These are phyloP conservation scores for Virgularia gustaviana DNA, from an alignment of 92 coral and sea anemone species.

Conservation along the genomic window DNA sequence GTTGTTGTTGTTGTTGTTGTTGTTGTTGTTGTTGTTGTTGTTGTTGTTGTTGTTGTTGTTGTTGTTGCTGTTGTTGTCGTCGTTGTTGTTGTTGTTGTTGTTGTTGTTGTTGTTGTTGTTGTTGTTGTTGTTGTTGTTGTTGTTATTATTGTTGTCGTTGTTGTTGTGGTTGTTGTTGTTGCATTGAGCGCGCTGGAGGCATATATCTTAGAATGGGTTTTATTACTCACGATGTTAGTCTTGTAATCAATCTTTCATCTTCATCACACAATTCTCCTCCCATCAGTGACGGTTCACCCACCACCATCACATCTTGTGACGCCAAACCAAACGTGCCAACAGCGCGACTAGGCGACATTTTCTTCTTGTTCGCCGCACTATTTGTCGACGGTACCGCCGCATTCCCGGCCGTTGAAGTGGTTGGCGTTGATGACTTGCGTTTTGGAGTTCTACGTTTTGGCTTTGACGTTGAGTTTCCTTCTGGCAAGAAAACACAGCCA, in stretches of 20 bases:
- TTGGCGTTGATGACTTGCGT: slow-evolving; percentile 76
- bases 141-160: too few species aligned
- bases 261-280: slow-evolving; percentile 99
- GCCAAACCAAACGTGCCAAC: slow-evolving; percentile 65
- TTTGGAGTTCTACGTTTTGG: slow-evolving; percentile 60
- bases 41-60: too few species aligned
- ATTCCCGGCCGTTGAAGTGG: slow-evolving; percentile 74
- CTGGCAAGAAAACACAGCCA: too few species aligned
- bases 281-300: slow-evolving; percentile 98
- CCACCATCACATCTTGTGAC: slow-evolving; percentile 99
- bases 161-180: too few species aligned
- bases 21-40: too few species aligned
- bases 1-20: too few species aligned
- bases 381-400: slow-evolving; percentile 56
- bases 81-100: too few species aligned
- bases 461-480: slow-evolving; percentile 72
- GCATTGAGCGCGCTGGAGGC: too few species aligned
- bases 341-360: slow-evolving; percentile 61
- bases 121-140: too few species aligned
- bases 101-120: too few species aligned
- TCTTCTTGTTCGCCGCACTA: slow-evolving; percentile 77
- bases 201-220: too few species aligned
- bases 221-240: slow-evolving; percentile 59
- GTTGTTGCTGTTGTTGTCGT: too few species aligned
- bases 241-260: slow-evolving; percentile 90